phyloP scores from a whole-genome alignment of 2,113 vertebrate species.

The Leiothrix lutea region DNA sequence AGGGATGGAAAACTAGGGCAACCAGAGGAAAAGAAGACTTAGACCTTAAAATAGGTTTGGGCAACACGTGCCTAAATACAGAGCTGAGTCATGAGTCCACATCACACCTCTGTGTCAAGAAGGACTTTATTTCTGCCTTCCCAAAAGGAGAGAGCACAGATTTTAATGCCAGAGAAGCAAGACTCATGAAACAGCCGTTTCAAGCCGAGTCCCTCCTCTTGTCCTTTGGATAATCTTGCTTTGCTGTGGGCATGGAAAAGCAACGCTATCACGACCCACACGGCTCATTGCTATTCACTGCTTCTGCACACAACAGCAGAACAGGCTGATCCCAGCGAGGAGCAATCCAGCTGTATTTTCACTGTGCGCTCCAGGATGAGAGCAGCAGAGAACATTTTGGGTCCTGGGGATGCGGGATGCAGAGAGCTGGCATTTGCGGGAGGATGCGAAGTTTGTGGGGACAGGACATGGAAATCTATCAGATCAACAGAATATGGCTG shows the following conservation, averaged over 20 bases:
- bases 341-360: slow-evolving; percentile 53
- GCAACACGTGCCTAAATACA: neutral
- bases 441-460: neutral
- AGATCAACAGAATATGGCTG: neutral
- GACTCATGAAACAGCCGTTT: neutral
- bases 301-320: slow-evolving; percentile 57
- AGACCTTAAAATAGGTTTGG: slow-evolving; percentile 35
- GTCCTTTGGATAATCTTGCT: slow-evolving; percentile 29
- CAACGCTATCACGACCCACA: neutral
- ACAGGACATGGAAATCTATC: neutral
- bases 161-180: slow-evolving; percentile 21
- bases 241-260: slow-evolving; percentile 40
- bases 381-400: slow-evolving; percentile 27
- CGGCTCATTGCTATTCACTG: slow-evolving; percentile 38
- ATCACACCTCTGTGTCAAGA: slow-evolving; percentile 19
- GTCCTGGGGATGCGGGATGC: neutral
- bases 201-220: slow-evolving; percentile 3
- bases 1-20: neutral
- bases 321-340: slow-evolving; percentile 42
- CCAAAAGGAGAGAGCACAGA: neutral
- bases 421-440: neutral
- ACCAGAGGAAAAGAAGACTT: neutral
- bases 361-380: slow-evolving; percentile 2
- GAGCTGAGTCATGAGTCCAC: neutral
- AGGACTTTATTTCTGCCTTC: neutral